A percentile compares a stretch with the other conserved stretches of the same genome.
Conservation (phyloP, 1,140 invertebrate species). For the Ceratina japonica region DNA sequence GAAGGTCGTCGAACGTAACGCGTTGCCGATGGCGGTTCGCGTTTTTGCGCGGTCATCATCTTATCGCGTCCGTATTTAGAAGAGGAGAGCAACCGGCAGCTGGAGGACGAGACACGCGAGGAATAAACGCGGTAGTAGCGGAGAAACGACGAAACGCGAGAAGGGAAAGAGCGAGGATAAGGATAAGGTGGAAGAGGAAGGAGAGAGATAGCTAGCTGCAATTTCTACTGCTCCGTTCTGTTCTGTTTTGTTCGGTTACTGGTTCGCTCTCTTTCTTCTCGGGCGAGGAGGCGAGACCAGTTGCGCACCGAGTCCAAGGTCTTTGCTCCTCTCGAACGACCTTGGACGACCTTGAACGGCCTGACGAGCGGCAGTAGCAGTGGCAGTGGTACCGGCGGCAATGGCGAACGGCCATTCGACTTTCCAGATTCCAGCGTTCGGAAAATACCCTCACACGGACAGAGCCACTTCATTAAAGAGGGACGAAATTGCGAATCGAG, state of each 20-base stretch:
- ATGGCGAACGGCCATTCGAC: slow-evolving; percentile 25
- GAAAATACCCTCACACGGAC: slow-evolving; percentile 1
- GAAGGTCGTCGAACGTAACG: neutral
- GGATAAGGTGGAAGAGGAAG: neutral
- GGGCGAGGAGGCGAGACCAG: slow-evolving; percentile 55
- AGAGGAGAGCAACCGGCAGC: neutral
- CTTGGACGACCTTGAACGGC: slow-evolving; percentile 74
- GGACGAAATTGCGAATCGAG: neutral
- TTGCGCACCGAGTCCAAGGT: slow-evolving; percentile 67
- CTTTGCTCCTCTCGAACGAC: slow-evolving; percentile 67
- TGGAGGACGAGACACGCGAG: slow-evolving; percentile 1
- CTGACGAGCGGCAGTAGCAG: slow-evolving; percentile 33
- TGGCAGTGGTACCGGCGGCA: neutral
- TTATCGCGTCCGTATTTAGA: too few species aligned
- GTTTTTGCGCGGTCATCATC: neutral
- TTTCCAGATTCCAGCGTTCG: slow-evolving; percentile 11
- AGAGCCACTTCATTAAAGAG: neutral
- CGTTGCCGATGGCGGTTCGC: neutral
- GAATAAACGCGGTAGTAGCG: too few species aligned
- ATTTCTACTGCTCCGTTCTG: slow-evolving; percentile 24
- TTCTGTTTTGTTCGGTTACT: neutral
- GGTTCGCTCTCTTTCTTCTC: slow-evolving; percentile 40
- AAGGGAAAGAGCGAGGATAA: neutral
- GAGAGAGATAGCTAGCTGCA: slow-evolving; percentile 2
- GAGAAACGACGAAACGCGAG: neutral